Evolutionary conservation across 1,140 invertebrate species (phyloP).

Genomic region (Bombus picipes): DNA sequence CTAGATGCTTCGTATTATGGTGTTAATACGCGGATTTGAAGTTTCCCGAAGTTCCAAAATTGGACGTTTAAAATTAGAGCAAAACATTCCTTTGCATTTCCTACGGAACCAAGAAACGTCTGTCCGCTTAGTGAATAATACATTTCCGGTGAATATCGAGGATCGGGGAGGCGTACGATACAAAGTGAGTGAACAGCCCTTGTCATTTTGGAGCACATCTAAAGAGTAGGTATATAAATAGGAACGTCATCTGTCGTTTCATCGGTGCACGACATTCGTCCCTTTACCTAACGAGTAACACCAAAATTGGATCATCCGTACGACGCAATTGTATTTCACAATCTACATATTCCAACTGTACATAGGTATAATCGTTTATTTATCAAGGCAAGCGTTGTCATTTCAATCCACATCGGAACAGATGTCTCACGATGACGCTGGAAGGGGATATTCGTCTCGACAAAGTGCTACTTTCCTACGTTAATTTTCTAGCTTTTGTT

Average conservation of each 20-base stretch:
- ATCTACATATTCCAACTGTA: neutral
- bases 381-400: neutral
- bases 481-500: constrained; percentile 54
- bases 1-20: no score
- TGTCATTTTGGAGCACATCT: neutral
- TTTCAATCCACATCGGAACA: neutral
- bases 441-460: constrained; percentile 34
- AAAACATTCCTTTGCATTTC: no score
- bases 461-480: constrained; percentile 54
- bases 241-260: constrained; percentile 8
- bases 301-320: no score
- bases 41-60: no score
- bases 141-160: neutral
- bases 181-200: neutral
- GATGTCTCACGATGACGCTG: neutral
- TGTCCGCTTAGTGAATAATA: neutral
- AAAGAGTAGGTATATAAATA: neutral
- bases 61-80: no score
- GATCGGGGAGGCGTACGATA: neutral
- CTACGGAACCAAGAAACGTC: neutral
- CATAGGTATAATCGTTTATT: no score
- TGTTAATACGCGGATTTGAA: no score
- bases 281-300: neutral
- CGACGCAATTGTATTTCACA: neutral
- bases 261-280: neutral